Conservation (phyloP, 2,113 vertebrate species). For the Notiomystis cincta region DNA sequence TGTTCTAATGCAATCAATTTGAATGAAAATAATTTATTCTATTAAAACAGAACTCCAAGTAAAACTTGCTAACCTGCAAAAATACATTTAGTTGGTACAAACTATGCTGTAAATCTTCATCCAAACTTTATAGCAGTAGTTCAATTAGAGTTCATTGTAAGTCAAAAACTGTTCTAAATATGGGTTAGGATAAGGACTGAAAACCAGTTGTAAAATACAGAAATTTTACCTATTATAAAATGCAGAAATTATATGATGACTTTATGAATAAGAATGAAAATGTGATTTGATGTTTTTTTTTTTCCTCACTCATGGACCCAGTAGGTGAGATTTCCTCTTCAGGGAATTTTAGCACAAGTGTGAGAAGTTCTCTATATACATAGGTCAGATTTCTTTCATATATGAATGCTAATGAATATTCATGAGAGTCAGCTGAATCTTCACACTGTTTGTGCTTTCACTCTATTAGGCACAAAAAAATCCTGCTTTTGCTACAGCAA, state of each 20-base stretch:
- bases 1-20: neutral
- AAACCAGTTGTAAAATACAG: neutral
- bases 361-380: neutral
- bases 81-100: neutral
- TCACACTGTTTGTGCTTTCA: neutral
- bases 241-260: neutral
- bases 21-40: neutral
- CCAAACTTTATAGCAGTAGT: neutral
- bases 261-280: neutral
- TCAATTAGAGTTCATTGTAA: neutral
- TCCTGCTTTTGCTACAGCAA: neutral
- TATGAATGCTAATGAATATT: neutral
- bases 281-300: neutral
- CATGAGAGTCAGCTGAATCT: neutral
- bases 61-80: neutral
- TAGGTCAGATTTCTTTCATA: neutral
- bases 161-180: neutral
- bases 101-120: neutral
- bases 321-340: neutral
- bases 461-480: neutral
- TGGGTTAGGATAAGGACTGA: neutral
- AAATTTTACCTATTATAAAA: neutral
- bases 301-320: neutral
- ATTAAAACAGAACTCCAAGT: neutral
- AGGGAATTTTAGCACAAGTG: neutral